Evolutionary conservation across 2,113 vertebrate species (phyloP), one percentile per base, ranked within the genome.

Genomic region (Phaethornis superciliosus): DNA sequence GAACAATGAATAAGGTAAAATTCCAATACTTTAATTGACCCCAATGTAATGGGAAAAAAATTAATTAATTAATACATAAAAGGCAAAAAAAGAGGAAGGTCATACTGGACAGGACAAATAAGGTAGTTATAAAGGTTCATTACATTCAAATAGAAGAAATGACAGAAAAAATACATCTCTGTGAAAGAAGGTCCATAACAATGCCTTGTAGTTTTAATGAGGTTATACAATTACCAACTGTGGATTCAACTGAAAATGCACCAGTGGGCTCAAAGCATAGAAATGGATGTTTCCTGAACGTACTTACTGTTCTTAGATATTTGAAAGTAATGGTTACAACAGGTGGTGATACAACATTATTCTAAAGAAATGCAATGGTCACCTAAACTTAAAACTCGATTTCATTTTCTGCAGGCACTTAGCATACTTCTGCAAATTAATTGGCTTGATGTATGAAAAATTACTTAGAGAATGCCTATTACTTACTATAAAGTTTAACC

Each of bases 371-470:
- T 78, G 60, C 35, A 75, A 7, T 59, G 44, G 37, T 37, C n/a
- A 51, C 37, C 15, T n/a, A 42, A 65, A 49, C 37, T 59, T 58
- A 67, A 91, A 82, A 46, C 16, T 64, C 2, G 63, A 67, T 68
- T 80, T 85, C 7, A 75, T 69, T 82, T 90, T 76, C 58, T 63
- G 32, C 47, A 76, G 20, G 30, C 91, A 67, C 74, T 86, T 49
- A 89, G 55, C 33, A 35, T 47, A 87, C 77, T 94, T 94, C 65
- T 89, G 49, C 63, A 93, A 89, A 82, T 35, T 9, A 81, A 80
- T 15, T 71, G 55, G 47, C 58, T 63, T 23, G 83, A 65, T 22
- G 19, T 71, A 69, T n/a, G 28, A 86, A 16, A 62, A 81, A 91
- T 40, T 75, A 90, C 9, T 76, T 46, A 85, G n/a, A 63, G 52